Percentiles rank a stretch among this genome's conserved stretches.
phyloP scores from a whole-genome alignment of 2,888 invertebrate genomes.

The Oscheius onirici region DNA sequence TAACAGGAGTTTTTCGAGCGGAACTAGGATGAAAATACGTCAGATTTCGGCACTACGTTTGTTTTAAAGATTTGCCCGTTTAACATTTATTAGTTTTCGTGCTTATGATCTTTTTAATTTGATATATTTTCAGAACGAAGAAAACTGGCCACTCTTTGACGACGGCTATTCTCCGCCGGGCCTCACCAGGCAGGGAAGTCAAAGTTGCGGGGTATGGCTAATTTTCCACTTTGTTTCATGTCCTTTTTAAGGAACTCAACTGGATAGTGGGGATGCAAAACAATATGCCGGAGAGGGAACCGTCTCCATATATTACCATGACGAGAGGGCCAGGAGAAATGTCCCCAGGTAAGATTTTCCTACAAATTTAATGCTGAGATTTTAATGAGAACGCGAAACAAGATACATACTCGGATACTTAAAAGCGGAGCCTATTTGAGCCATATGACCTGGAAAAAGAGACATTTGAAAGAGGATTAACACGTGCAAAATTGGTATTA shows the following conservation, averaged over 20 bases:
- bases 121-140: slow-evolving; percentile 1
- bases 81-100: too few relatives aligned
- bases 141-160: slow-evolving; percentile 14
- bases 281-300: slow-evolving; percentile 11
- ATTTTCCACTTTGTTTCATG: background rate
- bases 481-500: background rate
- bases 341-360: background rate
- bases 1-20: too few relatives aligned
- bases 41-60: too few relatives aligned
- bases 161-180: slow-evolving; percentile 27
- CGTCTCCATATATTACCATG: slow-evolving; percentile 4
- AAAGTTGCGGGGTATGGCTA: slow-evolving; percentile 25
- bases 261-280: background rate
- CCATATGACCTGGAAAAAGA: background rate
- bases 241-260: slow-evolving; percentile 3
- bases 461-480: too few relatives aligned
- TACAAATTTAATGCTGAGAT: too few relatives aligned
- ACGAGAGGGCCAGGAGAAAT: too few relatives aligned
- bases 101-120: too few relatives aligned
- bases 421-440: background rate
- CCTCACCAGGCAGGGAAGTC: slow-evolving; percentile 29
- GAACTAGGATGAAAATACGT: too few relatives aligned
- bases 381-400: too few relatives aligned
- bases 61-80: too few relatives aligned
- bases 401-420: too few relatives aligned